Base-by-base conservation (phyloP, 2,888 invertebrate species). In the Camptogramma bilineatum region DNA sequence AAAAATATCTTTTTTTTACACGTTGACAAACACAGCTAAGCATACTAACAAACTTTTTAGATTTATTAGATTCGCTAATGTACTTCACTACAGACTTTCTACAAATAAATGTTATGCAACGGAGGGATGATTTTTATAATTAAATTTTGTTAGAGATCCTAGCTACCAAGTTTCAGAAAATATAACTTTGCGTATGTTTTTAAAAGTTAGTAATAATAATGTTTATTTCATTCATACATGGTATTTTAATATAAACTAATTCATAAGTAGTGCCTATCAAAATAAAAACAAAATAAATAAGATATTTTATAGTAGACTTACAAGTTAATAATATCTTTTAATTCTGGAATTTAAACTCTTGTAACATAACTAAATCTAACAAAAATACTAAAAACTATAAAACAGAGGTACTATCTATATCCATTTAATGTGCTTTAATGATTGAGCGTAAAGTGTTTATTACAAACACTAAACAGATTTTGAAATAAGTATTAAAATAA, bases 1-100 rank as follows among this genome's bases (percentile, higher is more conserved):
- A 93, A 93, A 93, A 93, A 92, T 93, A 93, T 91, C 85, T 88
- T 90, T 90, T 87, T 85, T 90, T 88, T 88, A 89, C 84, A 86
- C 85, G 83, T 83, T 77, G 83, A 85, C 84, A 82, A 84, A 85
- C 84, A 85, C 79, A 77, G 85, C 86, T 88, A 90, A 89, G 87
- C 90, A 86, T 83, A 78, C 76, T 82, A 79, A 81, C 68, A 78
- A 75, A 75, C 66, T 71, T 75, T 74, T 67, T 74, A 56, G 64
- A 68, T 63, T 59, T 56, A 62, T 53, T 57, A 55, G 48, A 66
- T 53, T 53, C 52, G 44, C 57, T 66, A 52, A 50, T 39, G 46
- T 67, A 54, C 51, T 65, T 69, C 68, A 68, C 62, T 65, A 70
- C 68, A 61, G 68, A 57, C 24, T 60, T 64, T 52, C 62, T 53